Evolutionary conservation across 2,888 invertebrate genomes (phyloP).

Genomic region (Alviniconcha strummeri): DNA sequence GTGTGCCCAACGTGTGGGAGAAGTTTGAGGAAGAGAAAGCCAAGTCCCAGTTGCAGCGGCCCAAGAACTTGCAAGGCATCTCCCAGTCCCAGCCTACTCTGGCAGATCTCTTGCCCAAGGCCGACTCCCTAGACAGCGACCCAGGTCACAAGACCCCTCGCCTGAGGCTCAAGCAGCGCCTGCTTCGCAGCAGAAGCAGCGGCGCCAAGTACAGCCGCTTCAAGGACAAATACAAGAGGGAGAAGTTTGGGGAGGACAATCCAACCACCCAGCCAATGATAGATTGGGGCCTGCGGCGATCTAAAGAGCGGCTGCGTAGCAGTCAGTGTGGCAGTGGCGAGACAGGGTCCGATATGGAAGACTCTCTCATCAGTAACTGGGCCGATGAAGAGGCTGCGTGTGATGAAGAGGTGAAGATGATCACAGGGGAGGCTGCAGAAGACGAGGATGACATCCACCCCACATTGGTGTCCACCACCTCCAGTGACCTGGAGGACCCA

Average conservation of each 20-base stretch:
- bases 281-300: constrained; percentile 29
- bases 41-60: not conserved
- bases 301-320: constrained; percentile 32
- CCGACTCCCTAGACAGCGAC: constrained; percentile 36
- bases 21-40: constrained; percentile 32
- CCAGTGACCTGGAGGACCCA: constrained; percentile 47
- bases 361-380: constrained; percentile 62
- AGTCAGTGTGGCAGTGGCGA: constrained; percentile 46
- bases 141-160: constrained; percentile 28
- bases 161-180: constrained; percentile 39
- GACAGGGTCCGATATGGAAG: constrained; percentile 54
- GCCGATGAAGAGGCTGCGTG: constrained; percentile 65
- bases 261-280: constrained; percentile 34
- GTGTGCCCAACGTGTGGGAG: constrained; percentile 44
- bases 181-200: constrained; percentile 48
- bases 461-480: constrained; percentile 44
- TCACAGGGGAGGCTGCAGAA: constrained; percentile 61
- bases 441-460: constrained; percentile 53
- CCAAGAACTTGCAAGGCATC: constrained; percentile 26
- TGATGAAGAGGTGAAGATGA: constrained; percentile 66
- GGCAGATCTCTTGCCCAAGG: constrained; percentile 31
- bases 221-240: constrained; percentile 48
- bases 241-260: constrained; percentile 36
- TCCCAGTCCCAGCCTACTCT: constrained; percentile 48
- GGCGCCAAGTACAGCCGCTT: constrained; percentile 52